phyloP scores from a whole-genome alignment of 1,140 invertebrate genomes.

The Megalopta genalis region DNA sequence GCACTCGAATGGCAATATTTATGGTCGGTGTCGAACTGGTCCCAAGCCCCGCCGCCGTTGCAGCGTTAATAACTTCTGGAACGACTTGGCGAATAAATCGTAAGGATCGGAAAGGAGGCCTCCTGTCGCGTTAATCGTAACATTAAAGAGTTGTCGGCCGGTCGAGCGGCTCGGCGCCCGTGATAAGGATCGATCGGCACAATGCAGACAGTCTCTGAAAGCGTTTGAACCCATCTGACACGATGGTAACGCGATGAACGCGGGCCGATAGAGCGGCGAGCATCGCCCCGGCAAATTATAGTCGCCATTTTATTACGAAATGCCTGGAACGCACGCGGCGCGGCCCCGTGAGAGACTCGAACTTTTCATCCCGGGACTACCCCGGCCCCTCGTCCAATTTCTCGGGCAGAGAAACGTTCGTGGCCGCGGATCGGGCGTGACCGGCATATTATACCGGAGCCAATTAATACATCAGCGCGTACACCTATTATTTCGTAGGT shows the following conservation, averaged over 20 bases:
- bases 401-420: conserved; percentile 4
- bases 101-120: neutral
- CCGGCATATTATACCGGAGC: neutral
- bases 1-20: too few relatives aligned
- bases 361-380: conserved; percentile 47
- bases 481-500: neutral
- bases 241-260: conserved; percentile 55
- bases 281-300: conserved; percentile 58
- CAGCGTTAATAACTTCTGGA: too few relatives aligned
- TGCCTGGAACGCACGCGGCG: conserved; percentile 44
- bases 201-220: conserved; percentile 28
- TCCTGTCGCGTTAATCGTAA: conserved; percentile 10
- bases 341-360: conserved; percentile 51
- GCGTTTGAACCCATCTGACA: conserved; percentile 37
- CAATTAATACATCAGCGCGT: conserved; percentile 46
- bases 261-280: conserved; percentile 54
- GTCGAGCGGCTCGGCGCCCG: neutral
- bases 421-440: conserved; percentile 18
- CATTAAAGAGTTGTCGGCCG: neutral
- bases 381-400: neutral
- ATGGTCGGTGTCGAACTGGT: too few relatives aligned
- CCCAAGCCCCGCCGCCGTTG: too few relatives aligned
- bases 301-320: conserved; percentile 56
- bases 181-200: conserved; percentile 34
- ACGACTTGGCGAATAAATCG: neutral